Base-by-base conservation (phyloP, 2,888 invertebrate genomes). In the Ectemnius lituratus region DNA sequence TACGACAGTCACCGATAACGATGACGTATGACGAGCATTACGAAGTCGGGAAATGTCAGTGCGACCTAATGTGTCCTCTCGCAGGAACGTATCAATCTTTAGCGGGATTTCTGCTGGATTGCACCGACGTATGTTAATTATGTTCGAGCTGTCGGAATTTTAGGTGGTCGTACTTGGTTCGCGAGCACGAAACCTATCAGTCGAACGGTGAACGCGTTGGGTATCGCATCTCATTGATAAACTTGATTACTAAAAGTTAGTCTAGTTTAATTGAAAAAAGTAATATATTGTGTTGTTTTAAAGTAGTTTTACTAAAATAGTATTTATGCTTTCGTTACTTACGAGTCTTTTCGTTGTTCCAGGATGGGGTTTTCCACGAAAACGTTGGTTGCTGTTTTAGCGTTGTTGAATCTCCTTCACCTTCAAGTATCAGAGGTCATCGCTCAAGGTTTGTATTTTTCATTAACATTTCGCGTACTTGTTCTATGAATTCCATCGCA, bases 371-470 rank as follows among this genome's bases (percentile, higher is more conserved):
- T 3, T 28, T 16, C 0, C 13, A 8, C 11, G 28, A 69, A 68
- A 46, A 78, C 75, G 75, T 28, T 60, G 64, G 28, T 59, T 18
- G 0, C 0, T 14, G 37, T 62, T 20, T 20, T 75, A 46, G 56
- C 20, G 14, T 28, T 79, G 49, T 16, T 72, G 45, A 61, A 57
- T 14, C 16, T 75, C 1, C 16, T 73, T 16, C 72, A 76, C 52
- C 60, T 75, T 23, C 28, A 62, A 47, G 23, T 70, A 6, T 52
- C 49, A 20, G 16, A 62, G 57, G 68, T 62, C 6, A 73, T 67
- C 4, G 76, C 78, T 67, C 78, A 82, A 82, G 82, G 82, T 82
- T 78, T 45, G 80, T 20, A 20, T 11, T 56, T 64, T 2, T 6
- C 61, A 62, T 63, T 52, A n/a, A 5, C 16, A 59, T 66, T 69